Evolutionary conservation across 2,113 vertebrate species (phyloP), one percentile per base, ranked within the genome.

Genomic region (Poecile atricapillus): DNA sequence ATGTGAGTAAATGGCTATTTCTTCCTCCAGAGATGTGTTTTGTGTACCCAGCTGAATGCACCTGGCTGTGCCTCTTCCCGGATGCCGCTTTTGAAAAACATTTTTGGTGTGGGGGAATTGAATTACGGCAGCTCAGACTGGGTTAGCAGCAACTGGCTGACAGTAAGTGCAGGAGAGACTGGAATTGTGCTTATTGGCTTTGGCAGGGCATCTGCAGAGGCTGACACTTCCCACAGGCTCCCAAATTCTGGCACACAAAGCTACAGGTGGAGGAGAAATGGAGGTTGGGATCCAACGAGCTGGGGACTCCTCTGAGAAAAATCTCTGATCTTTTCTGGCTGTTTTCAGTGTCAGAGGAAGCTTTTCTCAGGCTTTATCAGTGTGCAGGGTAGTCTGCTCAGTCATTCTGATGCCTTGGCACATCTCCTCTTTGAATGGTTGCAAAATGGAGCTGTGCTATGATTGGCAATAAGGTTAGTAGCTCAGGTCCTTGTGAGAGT

Each of bases 121-220:
- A 94, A 67, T 94, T 91, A 46, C 2, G 11, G 69, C 62, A 90
- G 58, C 91, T 92, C 46, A 76, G 80, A 52, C 67, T 67, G 44
- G 44, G 58, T 87, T 87, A 89, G 67, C 92, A 83, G 56, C 43
- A 91, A 55, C 28, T 85, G 85, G 60, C 83, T 94, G 90, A 71
- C 93, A 96, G 73, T 39, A 55, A 85, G 44, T 30, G 10, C 75
- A 92, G 80, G 88, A 78, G 83, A 77, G 89, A 25, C 44, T 83
- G 92, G 73, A 95, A 94, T 71, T 83, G 89, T 73, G 60, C 31
- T 95, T 52, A 64, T 69, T 89, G 91, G 49, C 92, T 86, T 84
- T 91, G 93, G 87, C 75, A 95, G 60, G 39, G 31, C 37, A 21
- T 90, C 56, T 63, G 56, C 77, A 75, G 73, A 44, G 79, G 69